A percentile compares a stretch with the other conserved stretches of the same genome.
These are phyloP conservation scores for Rhamphomyia laevipes DNA, from an alignment of 2,888 invertebrate species.

Conservation along the genomic window DNA sequence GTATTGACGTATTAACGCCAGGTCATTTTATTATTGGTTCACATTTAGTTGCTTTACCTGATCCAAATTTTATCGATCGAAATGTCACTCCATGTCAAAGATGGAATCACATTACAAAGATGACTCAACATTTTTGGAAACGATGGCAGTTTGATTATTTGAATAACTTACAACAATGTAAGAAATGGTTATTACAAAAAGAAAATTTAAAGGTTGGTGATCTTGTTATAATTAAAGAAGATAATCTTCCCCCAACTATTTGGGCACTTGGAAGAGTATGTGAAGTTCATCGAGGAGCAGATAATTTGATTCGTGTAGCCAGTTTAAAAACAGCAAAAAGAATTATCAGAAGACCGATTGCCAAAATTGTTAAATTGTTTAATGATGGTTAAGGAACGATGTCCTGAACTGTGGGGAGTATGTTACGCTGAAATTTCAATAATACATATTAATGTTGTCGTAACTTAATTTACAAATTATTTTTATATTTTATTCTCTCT, in stretches of 20 bases:
- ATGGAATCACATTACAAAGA: background rate
- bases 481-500: no score
- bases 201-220: background rate
- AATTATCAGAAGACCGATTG: background rate
- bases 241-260: background rate
- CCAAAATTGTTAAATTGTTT: background rate
- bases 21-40: constrained; percentile 7
- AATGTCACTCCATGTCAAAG: background rate
- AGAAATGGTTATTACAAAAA: background rate
- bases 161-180: background rate
- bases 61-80: background rate
- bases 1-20: constrained; percentile 4
- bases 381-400: background rate
- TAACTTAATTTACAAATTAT: no score
- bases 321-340: background rate
- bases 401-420: background rate
- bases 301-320: background rate
- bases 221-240: constrained; percentile 1
- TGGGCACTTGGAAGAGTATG: background rate
- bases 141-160: background rate
- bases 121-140: constrained; percentile 2
- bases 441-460: no score
- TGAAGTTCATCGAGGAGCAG: background rate
- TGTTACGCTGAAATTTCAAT: background rate
- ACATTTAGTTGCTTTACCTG: constrained; percentile 9